Base-by-base conservation (phyloP, 2,888 invertebrate species). In the Chrysotoxum bicinctum region DNA sequence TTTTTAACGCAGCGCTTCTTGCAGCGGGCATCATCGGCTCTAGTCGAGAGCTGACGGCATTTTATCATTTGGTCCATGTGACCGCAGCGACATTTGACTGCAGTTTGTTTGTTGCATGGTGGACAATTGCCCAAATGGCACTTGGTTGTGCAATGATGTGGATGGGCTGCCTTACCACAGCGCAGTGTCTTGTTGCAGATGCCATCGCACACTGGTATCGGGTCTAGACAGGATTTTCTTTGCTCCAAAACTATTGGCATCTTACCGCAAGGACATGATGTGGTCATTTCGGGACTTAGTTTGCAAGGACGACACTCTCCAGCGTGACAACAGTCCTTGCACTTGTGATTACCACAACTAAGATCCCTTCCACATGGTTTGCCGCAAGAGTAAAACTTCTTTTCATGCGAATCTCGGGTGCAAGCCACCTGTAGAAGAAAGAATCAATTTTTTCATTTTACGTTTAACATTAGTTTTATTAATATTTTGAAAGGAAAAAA, bases 1-100 rank as follows among this genome's bases (percentile, higher is more conserved):
- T 96, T 96, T 93, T 98, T 98, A 70, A 95, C 96, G 90, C 99
- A 99, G 88, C 96, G 96, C 89, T 96, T 97, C 90, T 97, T 96
- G 91, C 99, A 99, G 32, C 95, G 93, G 1, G 96, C 95, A 89
- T 96, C 96, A 89, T 95, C 95, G 56, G 94, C 93, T 89, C 95
- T 94, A 0, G 95, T 93, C 0, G 94, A 94, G 10, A 97, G 91
- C 68, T 96, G 94, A 0, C 93, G 92, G 90, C 98, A 98, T 3
- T 95, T 94, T 68, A 98, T 94, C 90, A 97, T 95, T 88, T 96
- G 96, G 88, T 96, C 96, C 92, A 96, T 96, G 90, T 95, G 95
- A 0, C 97, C 97, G 90, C 98, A 98, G 45, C 97, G 95, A 89
- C 98, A 98, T 75, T 94, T 94, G 0, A 97, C 94, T 1, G 94